Evolutionary conservation across 2,888 invertebrate genomes (phyloP), one percentile per base, ranked within the genome.

Genomic region (Lordiphosa fenestrarum): DNA sequence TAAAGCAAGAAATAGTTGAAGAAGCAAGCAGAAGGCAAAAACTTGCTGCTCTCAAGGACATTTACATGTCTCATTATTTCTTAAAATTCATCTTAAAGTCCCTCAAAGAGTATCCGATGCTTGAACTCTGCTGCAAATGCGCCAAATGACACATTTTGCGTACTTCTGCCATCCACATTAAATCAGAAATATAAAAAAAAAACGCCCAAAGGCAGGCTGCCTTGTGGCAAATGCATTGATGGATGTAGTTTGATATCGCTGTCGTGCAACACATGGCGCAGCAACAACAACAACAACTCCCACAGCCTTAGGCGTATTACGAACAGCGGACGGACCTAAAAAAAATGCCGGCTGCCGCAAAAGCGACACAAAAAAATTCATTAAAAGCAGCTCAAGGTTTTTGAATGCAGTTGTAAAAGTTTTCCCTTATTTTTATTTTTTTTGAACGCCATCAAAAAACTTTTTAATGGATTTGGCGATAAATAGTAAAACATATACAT

Each of bases 1-100:
- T 62, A 55, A 48, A 37, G 41, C 55, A 56, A 35, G 15, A 15
- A 36, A 35, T 37, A 40, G 30, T 30, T 30, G 30, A 4, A 33
- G 12, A 36, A 9, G 46, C 38, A 53, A 57, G 47, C 10, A n/a
- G 35, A 39, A 50, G 9, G 36, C 12, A 51, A 59, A 64, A 70
- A 77, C 64, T 86, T 71, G 69, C 30, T 44, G 46, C 66, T 63
- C 25, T 73, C 84, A 81, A 85, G 85, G 81, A 77, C 82, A 71
- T 66, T 61, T 47, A 52, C 61, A 60, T 67, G 67, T 73, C 73
- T 73, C 78, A 78, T 85, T 84, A 85, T 81, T 73, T 76, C 60
- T 67, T 30, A 30, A 44, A 9, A 30, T 13, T 13, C 12, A 5
- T 30, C 30, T 33, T 19, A 40, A 44, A 44, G 30, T 15, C 15